Percentiles rank a stretch among this genome's conserved stretches.
phyloP scores from a whole-genome alignment of 1,140 invertebrate species.

The Meloidogyne chitwoodi region DNA sequence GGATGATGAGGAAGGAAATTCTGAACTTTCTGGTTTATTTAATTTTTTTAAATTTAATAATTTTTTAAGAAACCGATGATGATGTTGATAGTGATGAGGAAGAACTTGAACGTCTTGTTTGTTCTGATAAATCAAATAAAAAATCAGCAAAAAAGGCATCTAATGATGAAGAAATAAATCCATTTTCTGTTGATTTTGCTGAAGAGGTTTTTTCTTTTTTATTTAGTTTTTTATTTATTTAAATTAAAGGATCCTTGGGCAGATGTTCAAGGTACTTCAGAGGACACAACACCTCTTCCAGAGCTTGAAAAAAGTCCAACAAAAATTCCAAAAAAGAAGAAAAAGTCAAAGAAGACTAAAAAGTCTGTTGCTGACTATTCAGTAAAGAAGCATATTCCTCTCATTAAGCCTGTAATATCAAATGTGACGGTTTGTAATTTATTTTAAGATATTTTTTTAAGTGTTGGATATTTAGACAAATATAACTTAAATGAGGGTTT shows the following conservation, averaged over 20 bases:
- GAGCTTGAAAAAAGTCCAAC: neutral
- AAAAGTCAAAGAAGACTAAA: neutral
- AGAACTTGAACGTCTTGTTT: slow-evolving; percentile 18
- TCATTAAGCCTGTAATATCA: slow-evolving; percentile 2
- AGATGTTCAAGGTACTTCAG: neutral
- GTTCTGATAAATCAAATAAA: neutral
- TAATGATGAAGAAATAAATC: slow-evolving; percentile 46
- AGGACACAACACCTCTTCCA: neutral
- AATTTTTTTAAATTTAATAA: neutral
- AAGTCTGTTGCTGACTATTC: neutral
- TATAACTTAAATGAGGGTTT: no score
- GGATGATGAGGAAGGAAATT: slow-evolving; percentile 19
- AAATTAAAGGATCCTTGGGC: slow-evolving; percentile 12
- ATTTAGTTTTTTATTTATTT: neutral
- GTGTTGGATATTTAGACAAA: neutral
- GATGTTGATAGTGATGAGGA: slow-evolving; percentile 18
- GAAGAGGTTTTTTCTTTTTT: slow-evolving; percentile 24
- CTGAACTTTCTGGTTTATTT: neutral
- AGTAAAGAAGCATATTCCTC: neutral
- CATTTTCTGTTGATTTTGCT: slow-evolving; percentile 53
- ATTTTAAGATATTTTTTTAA: slow-evolving; percentile 22
- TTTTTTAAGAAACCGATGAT: slow-evolving; percentile 16
- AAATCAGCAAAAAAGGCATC: neutral
- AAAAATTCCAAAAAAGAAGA: neutral
- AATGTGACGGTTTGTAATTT: slow-evolving; percentile 2